A percentile compares a stretch with the other conserved stretches of the same genome.
These are phyloP conservation scores for Drosophila ohnishii DNA, from an alignment of 1,140 invertebrate species.

Conservation along the genomic window DNA sequence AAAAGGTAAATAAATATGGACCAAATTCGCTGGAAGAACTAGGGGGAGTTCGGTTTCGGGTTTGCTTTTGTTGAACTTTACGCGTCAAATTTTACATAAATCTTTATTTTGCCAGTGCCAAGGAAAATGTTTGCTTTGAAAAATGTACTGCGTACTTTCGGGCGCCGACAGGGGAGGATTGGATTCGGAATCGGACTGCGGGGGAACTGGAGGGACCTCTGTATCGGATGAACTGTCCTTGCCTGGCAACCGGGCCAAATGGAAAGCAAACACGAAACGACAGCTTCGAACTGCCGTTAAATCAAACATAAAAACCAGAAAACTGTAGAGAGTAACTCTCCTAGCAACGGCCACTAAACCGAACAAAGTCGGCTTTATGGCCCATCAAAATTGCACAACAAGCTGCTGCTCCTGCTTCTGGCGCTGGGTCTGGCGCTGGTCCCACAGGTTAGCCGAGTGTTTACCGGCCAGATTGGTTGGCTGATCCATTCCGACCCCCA, in stretches of 20 bases:
- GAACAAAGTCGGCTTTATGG: constrained; percentile 66
- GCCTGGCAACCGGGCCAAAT: constrained; percentile 63
- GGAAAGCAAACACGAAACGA: constrained; percentile 46
- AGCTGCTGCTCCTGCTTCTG: constrained; percentile 23
- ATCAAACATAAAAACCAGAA: constrained; percentile 66
- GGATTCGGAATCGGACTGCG: neutral
- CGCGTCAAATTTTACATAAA: constrained; percentile 64
- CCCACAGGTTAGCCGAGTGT: constrained; percentile 39
- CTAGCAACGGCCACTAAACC: constrained; percentile 53
- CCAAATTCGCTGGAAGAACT: constrained; percentile 32
- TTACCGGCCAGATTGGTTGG: constrained; percentile 38
- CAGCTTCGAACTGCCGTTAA: constrained; percentile 57
- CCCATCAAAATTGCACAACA: constrained; percentile 68
- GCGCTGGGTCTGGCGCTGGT: constrained; percentile 5
- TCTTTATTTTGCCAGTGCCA: constrained; percentile 50
- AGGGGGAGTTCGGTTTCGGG: constrained; percentile 12
- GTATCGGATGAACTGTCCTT: constrained; percentile 36
- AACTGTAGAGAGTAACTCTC: constrained; percentile 33
- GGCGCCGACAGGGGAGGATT: neutral
- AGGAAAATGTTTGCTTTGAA: constrained; percentile 49
- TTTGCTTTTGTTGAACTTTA: constrained; percentile 53
- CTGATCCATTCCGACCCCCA: neutral
- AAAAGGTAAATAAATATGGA: constrained; percentile 49
- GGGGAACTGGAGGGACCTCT: neutral
- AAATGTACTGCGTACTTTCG: constrained; percentile 28